These are phyloP conservation scores for Serripes groenlandicus DNA, from an alignment of 2,888 invertebrate genomes.

Conservation along the genomic window DNA sequence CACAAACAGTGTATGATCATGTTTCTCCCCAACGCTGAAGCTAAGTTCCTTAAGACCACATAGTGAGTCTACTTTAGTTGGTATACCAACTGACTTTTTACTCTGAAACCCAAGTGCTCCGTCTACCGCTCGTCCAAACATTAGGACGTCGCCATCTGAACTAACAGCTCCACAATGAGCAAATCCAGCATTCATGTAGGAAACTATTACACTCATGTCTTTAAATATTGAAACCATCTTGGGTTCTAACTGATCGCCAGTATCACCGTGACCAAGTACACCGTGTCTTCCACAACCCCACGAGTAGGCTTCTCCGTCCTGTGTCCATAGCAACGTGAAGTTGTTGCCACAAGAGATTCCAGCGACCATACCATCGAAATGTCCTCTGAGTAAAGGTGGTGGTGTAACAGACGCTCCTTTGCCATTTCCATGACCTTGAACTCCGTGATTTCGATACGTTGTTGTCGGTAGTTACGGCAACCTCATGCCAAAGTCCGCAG, in stretches of 20 bases:
- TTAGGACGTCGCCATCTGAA: conserved; percentile 63
- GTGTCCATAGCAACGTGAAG: conserved; percentile 76
- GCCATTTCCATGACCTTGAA: conserved; percentile 48
- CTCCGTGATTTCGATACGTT: conserved; percentile 66
- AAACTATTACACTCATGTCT: conserved; percentile 39
- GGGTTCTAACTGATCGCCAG: conserved; percentile 56
- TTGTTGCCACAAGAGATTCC: conserved; percentile 77
- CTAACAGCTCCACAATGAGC: conserved; percentile 73
- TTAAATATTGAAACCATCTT: conserved; percentile 48
- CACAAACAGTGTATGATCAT: conserved; percentile 75
- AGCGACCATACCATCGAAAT: conserved; percentile 44
- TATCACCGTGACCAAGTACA: conserved; percentile 73
- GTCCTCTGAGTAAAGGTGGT: conserved; percentile 44
- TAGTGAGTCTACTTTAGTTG: conserved; percentile 34
- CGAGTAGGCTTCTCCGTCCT: conserved; percentile 70
- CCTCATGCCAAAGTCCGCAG: conserved; percentile 80
- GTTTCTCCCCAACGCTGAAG: conserved; percentile 79
- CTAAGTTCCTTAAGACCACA: conserved; percentile 64
- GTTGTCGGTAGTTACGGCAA: conserved; percentile 67
- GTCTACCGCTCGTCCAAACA: conserved; percentile 74
- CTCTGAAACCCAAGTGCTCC: conserved; percentile 70
- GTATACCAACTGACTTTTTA: conserved; percentile 25
- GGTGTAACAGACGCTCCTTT: conserved; percentile 12
- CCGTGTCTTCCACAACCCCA: conserved; percentile 77
- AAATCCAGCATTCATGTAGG: conserved; percentile 71